Conservation (phyloP, 2,888 invertebrate species). For the Pocota personata region DNA sequence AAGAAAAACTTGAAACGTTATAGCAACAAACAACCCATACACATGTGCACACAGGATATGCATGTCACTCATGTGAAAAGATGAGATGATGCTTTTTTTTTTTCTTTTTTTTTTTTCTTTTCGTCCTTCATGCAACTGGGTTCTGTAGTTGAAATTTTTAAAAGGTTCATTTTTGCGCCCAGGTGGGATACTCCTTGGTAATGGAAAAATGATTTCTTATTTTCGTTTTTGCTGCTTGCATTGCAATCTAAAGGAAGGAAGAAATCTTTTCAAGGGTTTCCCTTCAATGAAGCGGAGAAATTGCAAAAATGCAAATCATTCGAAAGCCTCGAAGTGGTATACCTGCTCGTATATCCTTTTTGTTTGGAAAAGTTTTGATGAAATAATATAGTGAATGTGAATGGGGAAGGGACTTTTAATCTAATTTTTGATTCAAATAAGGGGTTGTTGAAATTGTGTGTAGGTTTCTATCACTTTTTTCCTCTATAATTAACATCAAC, state of each 20-base stretch:
- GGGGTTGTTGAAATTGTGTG: no score
- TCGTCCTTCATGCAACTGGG: conserved; percentile 29
- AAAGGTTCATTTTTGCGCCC: conserved; percentile 43
- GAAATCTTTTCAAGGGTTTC: conserved; percentile 32
- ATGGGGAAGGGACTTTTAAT: no score
- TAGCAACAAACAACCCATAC: conserved; percentile 26
- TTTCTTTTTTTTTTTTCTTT: background rate
- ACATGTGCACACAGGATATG: conserved; percentile 25
- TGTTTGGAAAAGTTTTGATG: background rate
- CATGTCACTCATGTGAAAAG: conserved; percentile 32
- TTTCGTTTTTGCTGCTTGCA: background rate
- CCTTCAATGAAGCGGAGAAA: conserved; percentile 29
- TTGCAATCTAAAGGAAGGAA: conserved; percentile 14
- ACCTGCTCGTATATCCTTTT: background rate
- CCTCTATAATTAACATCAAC: no score
- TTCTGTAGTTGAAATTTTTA: conserved; percentile 31
- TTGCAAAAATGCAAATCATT: conserved; percentile 63
- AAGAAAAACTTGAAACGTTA: background rate
- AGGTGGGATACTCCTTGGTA: conserved; percentile 38
- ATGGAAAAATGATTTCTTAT: conserved; percentile 54
- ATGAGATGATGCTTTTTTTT: conserved; percentile 5
- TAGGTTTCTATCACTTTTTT: no score
- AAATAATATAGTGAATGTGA: background rate
- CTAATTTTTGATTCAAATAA: no score
- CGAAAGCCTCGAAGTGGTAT: conserved; percentile 6